A percentile compares a stretch with the other conserved stretches of the same genome.
Evolutionary conservation across 2,113 vertebrate species (phyloP).

Genomic region (Sitta europaea): DNA sequence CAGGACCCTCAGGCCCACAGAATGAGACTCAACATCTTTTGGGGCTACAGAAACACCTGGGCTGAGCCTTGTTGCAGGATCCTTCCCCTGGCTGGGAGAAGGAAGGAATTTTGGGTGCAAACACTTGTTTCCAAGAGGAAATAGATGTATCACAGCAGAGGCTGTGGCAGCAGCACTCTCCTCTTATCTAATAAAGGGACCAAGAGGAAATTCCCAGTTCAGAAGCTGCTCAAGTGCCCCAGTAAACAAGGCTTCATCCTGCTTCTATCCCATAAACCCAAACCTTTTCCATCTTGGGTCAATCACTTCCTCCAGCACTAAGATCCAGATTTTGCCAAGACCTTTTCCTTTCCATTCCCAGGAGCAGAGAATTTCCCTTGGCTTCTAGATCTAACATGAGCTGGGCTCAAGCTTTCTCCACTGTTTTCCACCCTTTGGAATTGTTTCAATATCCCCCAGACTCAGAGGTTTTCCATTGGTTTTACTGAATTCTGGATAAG

Average conservation of each 20-base stretch:
- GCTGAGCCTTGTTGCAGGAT: neutral
- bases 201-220: neutral
- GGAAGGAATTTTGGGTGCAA: neutral
- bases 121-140: neutral
- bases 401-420: neutral
- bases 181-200: neutral
- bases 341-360: neutral
- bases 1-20: neutral
- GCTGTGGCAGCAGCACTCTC: neutral
- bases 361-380: slow-evolving; percentile 1
- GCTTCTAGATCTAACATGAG: neutral
- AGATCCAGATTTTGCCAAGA: neutral
- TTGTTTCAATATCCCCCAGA: neutral
- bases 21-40: neutral
- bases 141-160: neutral
- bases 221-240: neutral
- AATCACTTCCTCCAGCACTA: neutral
- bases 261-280: neutral
- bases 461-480: neutral
- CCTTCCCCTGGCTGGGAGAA: neutral
- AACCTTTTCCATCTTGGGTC: neutral
- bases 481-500: neutral
- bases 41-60: neutral
- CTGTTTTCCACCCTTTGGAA: neutral
- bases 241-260: neutral